A percentile compares a stretch with the other conserved stretches of the same genome.
These are phyloP conservation scores for Acanthopleura granulata DNA, from an alignment of 2,888 invertebrate genomes.

Conservation along the genomic window DNA sequence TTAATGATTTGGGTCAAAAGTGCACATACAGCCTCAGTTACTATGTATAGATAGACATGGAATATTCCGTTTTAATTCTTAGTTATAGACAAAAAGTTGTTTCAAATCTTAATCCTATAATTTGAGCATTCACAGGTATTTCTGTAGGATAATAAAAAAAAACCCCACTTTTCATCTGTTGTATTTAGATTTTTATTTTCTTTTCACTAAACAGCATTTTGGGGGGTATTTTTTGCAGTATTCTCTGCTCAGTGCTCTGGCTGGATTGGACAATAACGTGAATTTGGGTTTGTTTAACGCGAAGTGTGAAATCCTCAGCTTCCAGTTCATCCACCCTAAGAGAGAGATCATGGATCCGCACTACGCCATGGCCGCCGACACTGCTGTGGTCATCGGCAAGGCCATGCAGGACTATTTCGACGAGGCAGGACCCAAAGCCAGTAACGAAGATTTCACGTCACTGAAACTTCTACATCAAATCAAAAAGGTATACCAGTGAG, in stretches of 20 bases:
- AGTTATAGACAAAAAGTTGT: no score
- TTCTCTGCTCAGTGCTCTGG: conserved; percentile 42
- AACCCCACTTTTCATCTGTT: no score
- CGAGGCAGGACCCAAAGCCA: conserved; percentile 30
- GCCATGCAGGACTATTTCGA: conserved; percentile 45
- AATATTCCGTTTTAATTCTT: no score
- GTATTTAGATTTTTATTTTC: no score
- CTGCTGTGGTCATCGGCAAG: conserved; percentile 41
- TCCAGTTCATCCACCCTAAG: conserved; percentile 42
- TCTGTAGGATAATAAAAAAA: no score
- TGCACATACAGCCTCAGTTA: no score
- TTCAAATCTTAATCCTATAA: no score
- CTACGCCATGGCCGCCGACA: conserved; percentile 39
- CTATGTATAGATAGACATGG: no score
- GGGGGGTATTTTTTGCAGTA: conserved; percentile 31
- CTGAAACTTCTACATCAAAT: not conserved
- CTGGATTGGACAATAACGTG: conserved; percentile 48
- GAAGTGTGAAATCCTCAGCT: conserved; percentile 48
- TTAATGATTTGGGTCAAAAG: not conserved
- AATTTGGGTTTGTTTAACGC: conserved; percentile 48
- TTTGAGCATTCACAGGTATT: no score
- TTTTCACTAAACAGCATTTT: no score
- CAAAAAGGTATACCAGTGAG: not conserved
- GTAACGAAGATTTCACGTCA: conserved; percentile 21
- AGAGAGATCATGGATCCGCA: not conserved